Percentiles rank a stretch among this genome's conserved stretches.
Evolutionary conservation across 2,888 invertebrate species (phyloP).

Genomic region (Agonum fuliginosum): DNA sequence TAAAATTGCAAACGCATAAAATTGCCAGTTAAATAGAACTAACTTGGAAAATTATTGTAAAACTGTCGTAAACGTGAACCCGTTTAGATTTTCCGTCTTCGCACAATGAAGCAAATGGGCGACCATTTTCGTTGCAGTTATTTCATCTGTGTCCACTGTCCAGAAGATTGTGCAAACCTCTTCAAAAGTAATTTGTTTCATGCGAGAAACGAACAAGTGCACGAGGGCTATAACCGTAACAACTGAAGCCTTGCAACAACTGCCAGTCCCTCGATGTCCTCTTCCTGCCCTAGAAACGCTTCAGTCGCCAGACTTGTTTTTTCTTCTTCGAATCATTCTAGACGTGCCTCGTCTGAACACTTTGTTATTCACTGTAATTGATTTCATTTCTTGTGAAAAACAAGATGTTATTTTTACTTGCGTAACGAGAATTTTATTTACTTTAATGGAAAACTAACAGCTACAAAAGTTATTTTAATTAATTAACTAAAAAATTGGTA

Average conservation of each 20-base stretch:
- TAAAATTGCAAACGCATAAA: too few species aligned
- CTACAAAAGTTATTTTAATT: not conserved
- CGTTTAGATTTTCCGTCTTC: not conserved
- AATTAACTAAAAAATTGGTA: not conserved
- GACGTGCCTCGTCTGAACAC: slow-evolving; percentile 23
- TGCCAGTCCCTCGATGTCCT: not conserved
- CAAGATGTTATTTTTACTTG: slow-evolving; percentile 32
- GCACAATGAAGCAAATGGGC: slow-evolving; percentile 45
- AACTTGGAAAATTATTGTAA: too few species aligned
- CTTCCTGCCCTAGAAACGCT: slow-evolving; percentile 7
- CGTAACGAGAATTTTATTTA: not conserved
- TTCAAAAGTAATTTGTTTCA: slow-evolving; percentile 49
- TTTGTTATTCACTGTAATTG: slow-evolving; percentile 36
- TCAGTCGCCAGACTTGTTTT: slow-evolving; percentile 33
- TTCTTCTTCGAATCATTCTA: slow-evolving; percentile 17
- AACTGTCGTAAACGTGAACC: not conserved
- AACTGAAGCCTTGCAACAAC: slow-evolving; percentile 6
- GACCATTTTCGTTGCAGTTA: slow-evolving; percentile 13
- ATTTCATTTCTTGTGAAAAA: slow-evolving; percentile 37
- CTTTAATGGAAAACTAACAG: not conserved
- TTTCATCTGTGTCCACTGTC: not conserved
- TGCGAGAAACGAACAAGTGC: slow-evolving; percentile 4
- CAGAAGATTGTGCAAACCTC: slow-evolving; percentile 40
- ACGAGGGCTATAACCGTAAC: slow-evolving; percentile 31
- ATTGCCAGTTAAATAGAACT: too few species aligned